phyloP scores from a whole-genome alignment of 2,888 invertebrate genomes.

The Orgyia antiqua region DNA sequence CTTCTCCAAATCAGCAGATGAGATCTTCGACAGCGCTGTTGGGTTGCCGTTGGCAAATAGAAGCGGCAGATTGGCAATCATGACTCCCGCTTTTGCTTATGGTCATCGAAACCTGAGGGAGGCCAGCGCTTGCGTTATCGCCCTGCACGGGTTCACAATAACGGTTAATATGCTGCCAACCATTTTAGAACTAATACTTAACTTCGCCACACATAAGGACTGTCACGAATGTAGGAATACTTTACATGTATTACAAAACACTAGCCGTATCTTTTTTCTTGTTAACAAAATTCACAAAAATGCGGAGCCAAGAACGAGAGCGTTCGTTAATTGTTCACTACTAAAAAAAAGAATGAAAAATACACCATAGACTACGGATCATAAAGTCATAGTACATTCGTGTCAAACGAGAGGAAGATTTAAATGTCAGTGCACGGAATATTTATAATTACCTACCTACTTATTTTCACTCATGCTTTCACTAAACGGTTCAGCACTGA shows the following conservation, averaged over 20 bases:
- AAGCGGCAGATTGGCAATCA: slow-evolving; percentile 86
- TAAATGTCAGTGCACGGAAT: too few relatives aligned
- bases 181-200: slow-evolving; percentile 33
- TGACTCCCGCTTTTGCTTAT: slow-evolving; percentile 62
- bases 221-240: slow-evolving; percentile 19
- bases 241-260: slow-evolving; percentile 16
- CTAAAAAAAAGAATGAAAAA: slow-evolving; percentile 56
- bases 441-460: too few relatives aligned
- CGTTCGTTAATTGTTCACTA: slow-evolving; percentile 32
- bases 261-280: slow-evolving; percentile 21
- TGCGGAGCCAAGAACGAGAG: slow-evolving; percentile 49
- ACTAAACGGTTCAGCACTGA: too few relatives aligned
- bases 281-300: slow-evolving; percentile 43
- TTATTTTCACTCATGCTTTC: too few relatives aligned
- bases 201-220: slow-evolving; percentile 35
- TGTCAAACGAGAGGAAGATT: too few relatives aligned
- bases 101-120: slow-evolving; percentile 64
- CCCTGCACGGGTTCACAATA: slow-evolving; percentile 44
- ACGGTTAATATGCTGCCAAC: slow-evolving; percentile 48
- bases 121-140: slow-evolving; percentile 62
- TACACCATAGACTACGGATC: slow-evolving; percentile 42
- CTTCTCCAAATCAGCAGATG: slow-evolving; percentile 80
- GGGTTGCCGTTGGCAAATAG: slow-evolving; percentile 85
- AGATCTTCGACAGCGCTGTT: slow-evolving; percentile 80
- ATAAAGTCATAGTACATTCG: too few relatives aligned